phyloP scores from a whole-genome alignment of 1,140 invertebrate species.

The Drosophila ironensis region DNA sequence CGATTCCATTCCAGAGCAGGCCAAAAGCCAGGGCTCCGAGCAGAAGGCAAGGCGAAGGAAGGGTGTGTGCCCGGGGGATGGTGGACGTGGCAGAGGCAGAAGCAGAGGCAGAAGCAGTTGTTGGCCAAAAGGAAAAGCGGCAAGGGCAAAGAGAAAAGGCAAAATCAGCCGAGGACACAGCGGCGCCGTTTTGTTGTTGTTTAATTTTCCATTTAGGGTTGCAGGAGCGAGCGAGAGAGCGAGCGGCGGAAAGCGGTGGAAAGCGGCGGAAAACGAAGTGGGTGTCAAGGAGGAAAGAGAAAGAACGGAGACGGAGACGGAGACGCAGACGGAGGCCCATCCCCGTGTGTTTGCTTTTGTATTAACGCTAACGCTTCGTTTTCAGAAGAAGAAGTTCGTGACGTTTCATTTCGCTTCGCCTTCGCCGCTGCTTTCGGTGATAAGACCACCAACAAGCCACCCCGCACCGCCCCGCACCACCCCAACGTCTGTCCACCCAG shows the following conservation, averaged over 20 bases:
- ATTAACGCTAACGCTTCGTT: constrained; percentile 49
- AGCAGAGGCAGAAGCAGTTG: constrained; percentile 4
- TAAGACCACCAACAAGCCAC: constrained; percentile 9
- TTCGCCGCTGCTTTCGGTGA: not conserved
- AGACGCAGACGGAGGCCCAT: constrained; percentile 13
- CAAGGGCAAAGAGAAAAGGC: not conserved
- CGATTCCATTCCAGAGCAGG: constrained; percentile 49
- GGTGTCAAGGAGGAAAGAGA: not conserved
- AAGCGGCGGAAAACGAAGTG: not conserved
- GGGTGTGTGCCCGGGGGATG: not conserved
- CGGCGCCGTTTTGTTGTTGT: constrained; percentile 73
- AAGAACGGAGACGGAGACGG: not conserved
- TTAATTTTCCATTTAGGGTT: constrained; percentile 75
- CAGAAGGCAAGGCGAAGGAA: not conserved
- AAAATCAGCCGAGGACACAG: constrained; percentile 41
- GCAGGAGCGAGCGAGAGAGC: constrained; percentile 17
- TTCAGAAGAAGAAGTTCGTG: constrained; percentile 35
- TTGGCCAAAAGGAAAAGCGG: constrained; percentile 14
- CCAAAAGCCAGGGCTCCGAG: constrained; percentile 9
- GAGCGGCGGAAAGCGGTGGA: not conserved
- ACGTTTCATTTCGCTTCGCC: constrained; percentile 53
- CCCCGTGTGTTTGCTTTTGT: constrained; percentile 63
- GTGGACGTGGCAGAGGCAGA: constrained; percentile 6
- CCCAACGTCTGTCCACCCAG: constrained; percentile 18
- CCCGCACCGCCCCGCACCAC: not conserved